A percentile compares a stretch with the other conserved stretches of the same genome.
phyloP scores from a whole-genome alignment of 2,113 vertebrate genomes.

The Prunella himalayana region DNA sequence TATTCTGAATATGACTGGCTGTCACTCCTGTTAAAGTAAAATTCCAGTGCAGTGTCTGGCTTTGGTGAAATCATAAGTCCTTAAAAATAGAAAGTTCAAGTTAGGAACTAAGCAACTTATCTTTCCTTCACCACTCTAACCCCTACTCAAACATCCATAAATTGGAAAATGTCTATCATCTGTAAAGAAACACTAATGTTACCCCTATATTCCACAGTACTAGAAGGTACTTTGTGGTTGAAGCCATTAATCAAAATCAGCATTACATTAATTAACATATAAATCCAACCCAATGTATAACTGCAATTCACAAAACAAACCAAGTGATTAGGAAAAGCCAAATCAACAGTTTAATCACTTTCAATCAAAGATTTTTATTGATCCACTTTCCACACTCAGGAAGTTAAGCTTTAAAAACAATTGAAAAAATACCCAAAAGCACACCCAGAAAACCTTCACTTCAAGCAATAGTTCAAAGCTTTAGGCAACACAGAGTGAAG shows the following conservation, averaged over 20 bases:
- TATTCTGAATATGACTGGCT: slow-evolving; percentile 71
- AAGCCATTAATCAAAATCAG: slow-evolving; percentile 7
- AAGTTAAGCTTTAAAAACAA: background rate
- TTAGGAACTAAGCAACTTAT: background rate
- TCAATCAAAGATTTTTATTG: background rate
- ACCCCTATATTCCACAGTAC: background rate
- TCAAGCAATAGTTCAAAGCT: background rate
- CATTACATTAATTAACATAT: background rate
- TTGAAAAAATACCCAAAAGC: background rate
- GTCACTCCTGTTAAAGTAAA: slow-evolving; percentile 77
- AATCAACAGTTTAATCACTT: slow-evolving; percentile 23
- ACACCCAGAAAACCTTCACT: background rate
- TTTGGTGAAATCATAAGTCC: slow-evolving; percentile 91
- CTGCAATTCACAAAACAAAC: background rate
- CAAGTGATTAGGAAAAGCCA: slow-evolving; percentile 6
- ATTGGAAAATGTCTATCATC: background rate
- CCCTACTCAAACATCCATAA: background rate
- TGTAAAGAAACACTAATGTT: background rate
- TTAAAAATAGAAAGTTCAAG: slow-evolving; percentile 60
- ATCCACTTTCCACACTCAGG: background rate
- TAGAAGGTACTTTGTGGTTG: background rate
- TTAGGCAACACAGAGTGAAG: background rate
- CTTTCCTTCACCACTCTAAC: background rate
- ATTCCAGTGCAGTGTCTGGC: slow-evolving; percentile 78
- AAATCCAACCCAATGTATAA: background rate